Evolutionary conservation across 2,113 vertebrate species (phyloP).

Genomic region (Scytalopus superciliaris): DNA sequence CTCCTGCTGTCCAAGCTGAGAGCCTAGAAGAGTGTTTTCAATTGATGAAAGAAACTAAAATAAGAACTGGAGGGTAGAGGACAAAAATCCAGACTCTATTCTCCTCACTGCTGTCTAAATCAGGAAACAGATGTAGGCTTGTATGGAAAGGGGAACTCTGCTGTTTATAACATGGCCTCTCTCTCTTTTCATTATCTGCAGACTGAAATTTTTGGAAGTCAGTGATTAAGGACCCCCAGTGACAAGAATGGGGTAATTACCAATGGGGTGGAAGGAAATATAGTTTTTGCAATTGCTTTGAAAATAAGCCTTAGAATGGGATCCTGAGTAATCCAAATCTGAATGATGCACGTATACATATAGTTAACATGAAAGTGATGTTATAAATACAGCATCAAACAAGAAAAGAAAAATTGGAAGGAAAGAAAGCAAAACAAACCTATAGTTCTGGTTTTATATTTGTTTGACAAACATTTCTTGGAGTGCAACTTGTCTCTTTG

Average conservation of each 20-base stretch:
- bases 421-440: not conserved
- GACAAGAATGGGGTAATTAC: not conserved
- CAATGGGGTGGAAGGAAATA: not conserved
- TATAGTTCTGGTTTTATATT: not conserved
- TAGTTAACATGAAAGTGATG: not conserved
- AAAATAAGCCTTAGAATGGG: not conserved
- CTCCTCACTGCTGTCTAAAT: not conserved
- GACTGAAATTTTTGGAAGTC: not conserved
- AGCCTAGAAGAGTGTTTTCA: not conserved
- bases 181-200: not conserved
- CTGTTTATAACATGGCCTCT: not conserved
- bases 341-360: not conserved
- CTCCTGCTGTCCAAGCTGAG: not conserved
- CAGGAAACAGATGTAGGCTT: not conserved
- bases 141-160: not conserved
- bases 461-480: constrained; percentile 7
- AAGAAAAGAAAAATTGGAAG: not conserved
- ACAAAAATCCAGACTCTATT: not conserved
- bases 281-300: not conserved
- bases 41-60: constrained; percentile 25
- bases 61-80: not conserved
- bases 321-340: not conserved
- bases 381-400: not conserved
- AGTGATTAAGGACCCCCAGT: not conserved
- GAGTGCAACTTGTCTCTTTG: not conserved